Percentiles rank a stretch among this genome's conserved stretches.
Conservation (phyloP, 2,797 vertebrate genomes). For the Fringilla coelebs region DNA sequence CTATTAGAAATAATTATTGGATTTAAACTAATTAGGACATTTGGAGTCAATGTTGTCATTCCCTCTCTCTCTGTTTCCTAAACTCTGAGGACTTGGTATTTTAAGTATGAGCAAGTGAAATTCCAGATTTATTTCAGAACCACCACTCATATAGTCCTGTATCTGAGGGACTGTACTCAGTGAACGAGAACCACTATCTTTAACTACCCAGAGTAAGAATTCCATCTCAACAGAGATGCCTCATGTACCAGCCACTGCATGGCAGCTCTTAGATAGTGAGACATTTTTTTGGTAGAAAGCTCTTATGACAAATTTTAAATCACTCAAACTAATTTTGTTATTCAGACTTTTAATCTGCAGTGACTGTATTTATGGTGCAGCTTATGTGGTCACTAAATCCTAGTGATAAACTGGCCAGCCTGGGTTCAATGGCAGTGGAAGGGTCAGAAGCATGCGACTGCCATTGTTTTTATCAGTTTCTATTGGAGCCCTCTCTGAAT, state of each 20-base stretch:
- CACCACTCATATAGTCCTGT: background rate
- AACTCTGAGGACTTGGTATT: background rate
- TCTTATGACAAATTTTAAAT: background rate
- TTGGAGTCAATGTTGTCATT: background rate
- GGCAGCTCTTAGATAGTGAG: background rate
- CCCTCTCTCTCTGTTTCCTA: background rate
- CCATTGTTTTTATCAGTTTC: background rate
- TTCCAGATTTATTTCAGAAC: background rate
- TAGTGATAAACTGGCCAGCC: background rate
- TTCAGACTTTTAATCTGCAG: background rate
- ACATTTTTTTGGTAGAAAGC: background rate
- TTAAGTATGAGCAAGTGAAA: background rate
- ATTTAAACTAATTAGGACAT: slow-evolving; percentile 3
- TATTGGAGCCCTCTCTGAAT: background rate
- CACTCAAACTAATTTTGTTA: background rate
- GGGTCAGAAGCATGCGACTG: background rate
- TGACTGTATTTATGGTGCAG: background rate
- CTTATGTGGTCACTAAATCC: background rate
- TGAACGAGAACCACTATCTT: background rate
- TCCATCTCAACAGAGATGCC: background rate
- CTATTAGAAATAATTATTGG: background rate
- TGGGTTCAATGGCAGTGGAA: background rate
- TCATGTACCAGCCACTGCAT: background rate
- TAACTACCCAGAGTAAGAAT: background rate
- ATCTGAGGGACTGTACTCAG: background rate